Evolutionary conservation across 2,113 vertebrate species (phyloP).

Genomic region (Lophotis ruficrista): DNA sequence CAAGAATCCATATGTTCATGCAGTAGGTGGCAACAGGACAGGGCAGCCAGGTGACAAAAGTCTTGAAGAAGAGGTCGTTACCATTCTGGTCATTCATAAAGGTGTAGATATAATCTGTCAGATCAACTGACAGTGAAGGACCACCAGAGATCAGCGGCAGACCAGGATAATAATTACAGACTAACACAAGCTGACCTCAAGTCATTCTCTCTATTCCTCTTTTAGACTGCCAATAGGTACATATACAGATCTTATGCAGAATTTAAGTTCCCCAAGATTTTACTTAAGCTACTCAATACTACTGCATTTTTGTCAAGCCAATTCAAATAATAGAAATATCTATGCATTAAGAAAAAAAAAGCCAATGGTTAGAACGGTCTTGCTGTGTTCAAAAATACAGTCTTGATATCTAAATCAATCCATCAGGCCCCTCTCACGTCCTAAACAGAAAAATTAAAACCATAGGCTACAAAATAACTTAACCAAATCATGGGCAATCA

Average conservation of each 20-base stretch:
- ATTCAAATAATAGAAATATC: background rate
- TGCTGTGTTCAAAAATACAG: background rate
- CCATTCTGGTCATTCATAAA: background rate
- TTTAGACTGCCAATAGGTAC: background rate
- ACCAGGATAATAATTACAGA: background rate
- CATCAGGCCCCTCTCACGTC: background rate
- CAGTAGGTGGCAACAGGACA: background rate
- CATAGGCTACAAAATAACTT: background rate
- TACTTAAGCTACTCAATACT: background rate
- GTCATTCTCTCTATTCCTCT: background rate
- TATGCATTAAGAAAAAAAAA: background rate
- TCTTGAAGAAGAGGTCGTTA: background rate
- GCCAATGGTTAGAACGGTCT: background rate
- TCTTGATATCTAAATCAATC: background rate
- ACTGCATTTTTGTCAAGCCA: background rate
- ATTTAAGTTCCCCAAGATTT: background rate
- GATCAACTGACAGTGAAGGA: background rate
- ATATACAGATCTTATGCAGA: background rate
- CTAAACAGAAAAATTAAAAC: background rate
- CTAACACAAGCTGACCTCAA: background rate
- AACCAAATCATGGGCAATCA: background rate
- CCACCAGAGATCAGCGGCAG: background rate
- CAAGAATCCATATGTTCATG: background rate
- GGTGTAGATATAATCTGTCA: background rate
- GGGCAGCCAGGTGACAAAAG: background rate